Evolutionary conservation across 2,797 vertebrate species (phyloP), one percentile per base, ranked within the genome.

Genomic region (Cephalopachus bancanus): DNA sequence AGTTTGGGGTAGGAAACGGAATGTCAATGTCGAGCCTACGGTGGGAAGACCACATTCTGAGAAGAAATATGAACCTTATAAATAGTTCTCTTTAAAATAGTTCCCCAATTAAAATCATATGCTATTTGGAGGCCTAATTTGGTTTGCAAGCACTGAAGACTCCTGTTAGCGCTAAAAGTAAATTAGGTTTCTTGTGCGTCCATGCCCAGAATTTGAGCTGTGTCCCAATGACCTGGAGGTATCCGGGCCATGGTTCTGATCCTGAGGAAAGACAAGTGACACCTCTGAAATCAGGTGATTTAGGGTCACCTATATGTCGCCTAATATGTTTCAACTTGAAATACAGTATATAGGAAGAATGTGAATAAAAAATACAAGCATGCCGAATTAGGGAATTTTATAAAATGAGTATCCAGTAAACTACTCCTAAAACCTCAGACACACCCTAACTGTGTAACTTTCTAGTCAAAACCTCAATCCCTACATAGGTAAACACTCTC

Each of bases 231-330:
- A 69, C 3, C 17, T 53, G 10, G 62, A 57, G 3, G 9, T 16
- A 22, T 11, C 3, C 0, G 9, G 12, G 5, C 53, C 26, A 5
- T 1, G 2, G 17, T 60, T 10, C 11, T 10, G 1, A 74, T 59
- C 8, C 6, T 0, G 0, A 22, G 11, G 24, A 7, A n/a, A 83
- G 3, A 14, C 1, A 6, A 3, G 30, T 3, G 15, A 67, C 22
- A 22, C 14, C 11, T 78, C 1, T 10, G 33, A 15, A 79, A 14
- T 17, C 37, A 79, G 33, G 55, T 9, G 44, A 59, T 49, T 17
- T 19, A 12, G 3, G 10, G 26, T 33, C 24, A 69, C 51, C 16
- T 7, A 5, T 5, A 0, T 65, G 28, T 33, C 24, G 4, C 9
- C 30, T 72, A 17, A 15, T 8, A 19, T 7, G 15, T 15, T 55